phyloP scores from a whole-genome alignment of 2,797 vertebrate genomes.

The Cyprinella venusta region DNA sequence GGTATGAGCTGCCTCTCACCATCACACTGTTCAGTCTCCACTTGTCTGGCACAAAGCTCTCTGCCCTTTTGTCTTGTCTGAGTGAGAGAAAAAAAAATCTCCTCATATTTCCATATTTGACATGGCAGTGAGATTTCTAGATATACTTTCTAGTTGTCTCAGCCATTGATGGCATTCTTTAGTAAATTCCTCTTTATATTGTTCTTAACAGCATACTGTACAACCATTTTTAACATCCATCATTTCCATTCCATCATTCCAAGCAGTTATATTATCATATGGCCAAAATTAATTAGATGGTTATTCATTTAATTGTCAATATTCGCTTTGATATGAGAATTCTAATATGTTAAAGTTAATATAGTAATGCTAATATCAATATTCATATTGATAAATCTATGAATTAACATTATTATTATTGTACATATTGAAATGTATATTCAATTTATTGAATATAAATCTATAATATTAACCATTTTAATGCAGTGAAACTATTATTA shows the following conservation, averaged over 20 bases:
- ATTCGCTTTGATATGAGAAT: no score
- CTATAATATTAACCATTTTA: background rate
- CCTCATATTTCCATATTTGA: background rate
- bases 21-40: slow-evolving; percentile 26
- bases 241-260: background rate
- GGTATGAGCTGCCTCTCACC: background rate
- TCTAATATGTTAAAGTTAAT: no score
- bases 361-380: no score
- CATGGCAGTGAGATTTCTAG: background rate
- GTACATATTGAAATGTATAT: no score
- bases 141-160: background rate
- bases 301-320: background rate
- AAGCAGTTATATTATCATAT: background rate
- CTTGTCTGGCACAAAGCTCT: slow-evolving; percentile 58
- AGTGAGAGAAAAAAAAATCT: background rate
- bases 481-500: no score
- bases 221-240: background rate
- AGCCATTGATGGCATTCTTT: background rate
- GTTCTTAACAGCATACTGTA: background rate
- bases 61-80: slow-evolving; percentile 56
- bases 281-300: background rate
- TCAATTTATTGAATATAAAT: background rate
- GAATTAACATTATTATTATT: no score
- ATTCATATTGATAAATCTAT: no score
- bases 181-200: background rate